Evolutionary conservation across 2,888 invertebrate genomes (phyloP), one percentile per base, ranked within the genome.

Genomic region (Ormia ochracea): DNA sequence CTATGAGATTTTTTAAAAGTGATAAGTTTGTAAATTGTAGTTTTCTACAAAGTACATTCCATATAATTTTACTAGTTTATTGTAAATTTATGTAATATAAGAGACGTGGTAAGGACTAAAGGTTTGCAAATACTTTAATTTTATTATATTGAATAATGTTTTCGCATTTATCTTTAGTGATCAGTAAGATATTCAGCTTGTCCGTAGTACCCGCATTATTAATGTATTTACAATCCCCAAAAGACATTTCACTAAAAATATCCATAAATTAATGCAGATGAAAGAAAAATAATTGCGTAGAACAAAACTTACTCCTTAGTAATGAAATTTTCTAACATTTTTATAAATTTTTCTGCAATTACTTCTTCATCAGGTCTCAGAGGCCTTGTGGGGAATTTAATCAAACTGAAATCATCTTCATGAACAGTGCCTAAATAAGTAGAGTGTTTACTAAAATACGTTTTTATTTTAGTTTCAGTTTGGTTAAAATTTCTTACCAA

Each of bases 401-500:
- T 52, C 7, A 83, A 63, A 45, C 36, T 50, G 6, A 83, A 59
- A 45, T 83, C 82, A 63, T 83, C 82, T 6, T 68, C 63, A 69
- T 83, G 82, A 21, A 79, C 58, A 7, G 81, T 76, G 10, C 82
- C 82, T 83, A 14, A 9, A 9, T 12, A 10, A 31, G 21, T 33
- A 28, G 28, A 1, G 12, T 5, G 4, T 12, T 10, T 5, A 21
- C 12, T 14, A 19, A 10, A 19, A n/a, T 45, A 33, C 7, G 10
- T 17, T 19, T 1, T 12, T 1, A 31, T 45, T 26, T 26, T 6
- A 58, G 2, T 45, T 10, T 2, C 1, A 23, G 28, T 45, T 33
- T 31, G 0, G 21, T 23, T 10, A 2, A 1, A 7, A 14, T 10
- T 17, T 1, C 41, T 92, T 92, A 83, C 94, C 94, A 93, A 86